phyloP scores from a whole-genome alignment of 2,113 vertebrate species.

The Hipposideros armiger region DNA sequence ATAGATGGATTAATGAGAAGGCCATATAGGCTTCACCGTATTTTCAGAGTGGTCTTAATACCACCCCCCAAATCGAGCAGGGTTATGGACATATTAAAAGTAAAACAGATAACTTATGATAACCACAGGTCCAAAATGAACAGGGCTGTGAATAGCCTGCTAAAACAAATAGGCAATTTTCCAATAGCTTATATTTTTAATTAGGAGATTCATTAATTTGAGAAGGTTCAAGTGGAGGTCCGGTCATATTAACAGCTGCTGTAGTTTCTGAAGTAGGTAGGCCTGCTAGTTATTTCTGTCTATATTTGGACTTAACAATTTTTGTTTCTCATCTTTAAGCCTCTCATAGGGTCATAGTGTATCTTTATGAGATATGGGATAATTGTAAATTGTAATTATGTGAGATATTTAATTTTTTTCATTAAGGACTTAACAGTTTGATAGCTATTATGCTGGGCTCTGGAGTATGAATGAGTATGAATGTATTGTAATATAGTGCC shows the following conservation, averaged over 20 bases:
- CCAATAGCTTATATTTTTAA: constrained; percentile 47
- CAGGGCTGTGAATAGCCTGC: neutral
- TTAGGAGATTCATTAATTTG: constrained; percentile 37
- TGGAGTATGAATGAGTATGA: neutral
- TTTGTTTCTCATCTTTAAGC: constrained; percentile 55
- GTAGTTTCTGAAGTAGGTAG: neutral
- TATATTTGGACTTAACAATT: neutral
- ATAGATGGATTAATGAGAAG: neutral
- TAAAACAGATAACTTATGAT: constrained; percentile 8
- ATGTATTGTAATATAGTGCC: neutral
- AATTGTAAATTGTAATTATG: constrained; percentile 33
- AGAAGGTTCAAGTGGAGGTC: neutral
- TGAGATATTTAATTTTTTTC: neutral
- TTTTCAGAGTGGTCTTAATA: neutral
- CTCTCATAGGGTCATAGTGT: neutral
- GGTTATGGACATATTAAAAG: neutral
- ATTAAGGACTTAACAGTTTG: constrained; percentile 10
- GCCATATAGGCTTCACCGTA: neutral
- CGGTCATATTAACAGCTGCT: neutral
- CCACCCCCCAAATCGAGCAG: neutral
- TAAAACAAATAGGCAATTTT: constrained; percentile 17
- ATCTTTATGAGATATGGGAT: constrained; percentile 15
- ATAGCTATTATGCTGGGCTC: neutral
- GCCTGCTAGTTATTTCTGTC: constrained; percentile 1
- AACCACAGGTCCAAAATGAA: constrained; percentile 23